Evolutionary conservation across 2,888 invertebrate species (phyloP), one percentile per base, ranked within the genome.

Genomic region (Torymus aiolomorphi): DNA sequence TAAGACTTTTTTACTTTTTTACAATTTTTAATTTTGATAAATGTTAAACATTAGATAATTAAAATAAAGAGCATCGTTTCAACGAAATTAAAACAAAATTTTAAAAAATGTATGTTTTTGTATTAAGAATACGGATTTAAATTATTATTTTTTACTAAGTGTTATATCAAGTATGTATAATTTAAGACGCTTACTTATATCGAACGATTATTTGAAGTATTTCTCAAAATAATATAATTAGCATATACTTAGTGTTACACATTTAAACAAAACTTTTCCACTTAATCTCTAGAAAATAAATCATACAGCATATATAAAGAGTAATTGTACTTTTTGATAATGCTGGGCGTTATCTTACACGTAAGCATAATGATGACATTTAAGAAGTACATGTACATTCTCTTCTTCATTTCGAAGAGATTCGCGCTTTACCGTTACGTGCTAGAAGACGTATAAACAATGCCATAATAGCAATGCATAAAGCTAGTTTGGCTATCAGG

Each of bases 401-500:
- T 54, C 20, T 42, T 71, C 8, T 51, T 61, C 51, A 61, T 52
- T 31, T 73, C 42, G 13, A 42, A 42, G 42, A 24, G 42, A 49
- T 59, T 10, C 20, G 16, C 14, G 16, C 63, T 51, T 51, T 49
- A 75, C 51, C 51, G 5, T 59, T 61, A 24, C 8, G 42, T 42
- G 42, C 42, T 42, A 10, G 1, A 42, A 42, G 42, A 52, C 16
- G 12, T 51, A 18, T 54, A 4, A 11, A 24, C 14, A 63, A 62
- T n/a, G n/a, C 42, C n/a, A 49, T 63, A 63, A 70, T 59, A 76
- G 18, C 12, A 63, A 69, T 69, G 49, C n/a, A 70, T 70, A 69
- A 42, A 61, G 69, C 61, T 49, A 52, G 11, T 63, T 76, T 76
- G 76, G 70, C 63, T 70, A 63, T 76, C 62, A 62, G 69, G 51